Base-by-base conservation (phyloP, 2,113 vertebrate genomes). In the Prunella fulvescens region DNA sequence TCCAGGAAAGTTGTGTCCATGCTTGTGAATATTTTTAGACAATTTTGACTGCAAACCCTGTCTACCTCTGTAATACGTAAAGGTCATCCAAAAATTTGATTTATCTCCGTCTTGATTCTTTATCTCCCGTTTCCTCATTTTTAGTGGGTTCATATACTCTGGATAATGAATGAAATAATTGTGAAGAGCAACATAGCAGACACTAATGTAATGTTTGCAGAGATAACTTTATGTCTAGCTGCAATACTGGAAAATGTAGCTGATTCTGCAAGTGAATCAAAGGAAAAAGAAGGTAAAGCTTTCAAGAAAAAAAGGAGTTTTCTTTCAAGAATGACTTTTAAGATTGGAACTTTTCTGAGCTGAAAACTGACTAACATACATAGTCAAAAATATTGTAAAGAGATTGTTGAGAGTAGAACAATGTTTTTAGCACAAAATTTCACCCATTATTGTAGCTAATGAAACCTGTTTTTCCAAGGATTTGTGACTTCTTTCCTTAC, bases 101-200 rank as follows among this genome's bases (percentile, higher is more conserved):
- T 81, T 67, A 37, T 60, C 28, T 64, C 14, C 66, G 5, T 72
- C 10, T 54, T 80, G 7, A n/a, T 69, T 90, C 9, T 87, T 91
- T 53, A 84, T 45, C 44, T 20, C 61, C n/a, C 42, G 0, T 72
- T 23, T 7, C 3, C 5, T 4, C 7, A n/a, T 86, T 93, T 96
- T 92, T 88, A 99, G 99, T 99, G 98, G 98, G 24, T 99, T 87
- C 97, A 98, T 94, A 95, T 98, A 93, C 97, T 99, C 64, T 98
- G 97, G 96, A 90, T 98, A 82, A 96, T 99, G 96, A 98, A 97
- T 96, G 98, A 99, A 95, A 97, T 98, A 92, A 98, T 98, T 86
- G 96, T 98, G 26, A 94, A 87, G 42, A 99, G 74, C 94, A 94
- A 95, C 67, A 86, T 98, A 87, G 97, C 97, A 81, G 89, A 95